phyloP scores from a whole-genome alignment of 2,888 invertebrate species.

The Euplexia lucipara region DNA sequence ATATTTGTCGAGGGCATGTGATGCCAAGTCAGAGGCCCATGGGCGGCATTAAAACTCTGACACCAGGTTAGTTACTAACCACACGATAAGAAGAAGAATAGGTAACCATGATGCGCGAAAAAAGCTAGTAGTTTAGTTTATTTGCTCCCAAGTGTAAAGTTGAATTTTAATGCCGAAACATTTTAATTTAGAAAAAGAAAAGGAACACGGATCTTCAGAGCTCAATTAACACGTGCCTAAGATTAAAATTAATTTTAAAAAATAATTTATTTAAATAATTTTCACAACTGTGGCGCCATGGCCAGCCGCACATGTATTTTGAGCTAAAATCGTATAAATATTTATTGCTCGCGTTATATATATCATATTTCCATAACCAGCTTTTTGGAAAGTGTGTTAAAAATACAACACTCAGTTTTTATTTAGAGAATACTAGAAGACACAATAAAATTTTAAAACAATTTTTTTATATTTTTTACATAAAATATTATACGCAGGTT shows the following conservation, averaged over 20 bases:
- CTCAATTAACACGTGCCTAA: background rate
- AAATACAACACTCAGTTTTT: no score
- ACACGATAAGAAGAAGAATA: no score
- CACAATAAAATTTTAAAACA: background rate
- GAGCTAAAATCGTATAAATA: background rate
- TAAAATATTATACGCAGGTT: conserved; percentile 26
- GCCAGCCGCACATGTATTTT: background rate
- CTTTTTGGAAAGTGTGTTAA: conserved; percentile 21
- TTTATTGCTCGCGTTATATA: conserved; percentile 8
- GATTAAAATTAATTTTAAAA: background rate
- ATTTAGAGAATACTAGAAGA: background rate
- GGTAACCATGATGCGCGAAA: no score
- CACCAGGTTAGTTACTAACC: no score
- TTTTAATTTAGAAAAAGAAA: background rate
- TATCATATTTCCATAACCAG: conserved; percentile 3
- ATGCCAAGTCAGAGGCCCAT: no score
- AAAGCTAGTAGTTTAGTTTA: no score
- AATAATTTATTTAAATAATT: background rate
- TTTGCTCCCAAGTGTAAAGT: no score
- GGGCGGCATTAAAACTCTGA: no score
- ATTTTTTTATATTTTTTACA: background rate
- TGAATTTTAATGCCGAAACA: no score
- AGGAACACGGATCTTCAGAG: background rate
- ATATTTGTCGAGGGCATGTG: no score
- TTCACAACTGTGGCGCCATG: conserved; percentile 1